A percentile compares a stretch with the other conserved stretches of the same genome.
These are phyloP conservation scores for Chrysogorgia sp. DNA, from an alignment of 92 coral and sea anemone species.

Conservation along the genomic window DNA sequence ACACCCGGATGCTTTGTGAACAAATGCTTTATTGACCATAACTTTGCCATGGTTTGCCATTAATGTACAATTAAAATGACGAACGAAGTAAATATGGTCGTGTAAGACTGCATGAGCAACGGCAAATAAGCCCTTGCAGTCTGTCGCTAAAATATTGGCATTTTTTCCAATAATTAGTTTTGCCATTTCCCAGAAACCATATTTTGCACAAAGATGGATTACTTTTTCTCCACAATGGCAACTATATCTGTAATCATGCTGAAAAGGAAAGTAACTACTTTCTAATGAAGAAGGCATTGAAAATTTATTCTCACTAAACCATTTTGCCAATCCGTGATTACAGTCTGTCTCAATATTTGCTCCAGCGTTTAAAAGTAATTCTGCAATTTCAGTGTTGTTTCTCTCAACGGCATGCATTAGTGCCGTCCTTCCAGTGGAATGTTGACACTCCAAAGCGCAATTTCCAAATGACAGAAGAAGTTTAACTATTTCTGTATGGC, in stretches of 20 bases:
- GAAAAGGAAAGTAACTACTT: background rate
- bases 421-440: constrained; percentile 63
- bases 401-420: constrained; percentile 65
- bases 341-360: constrained; percentile 56
- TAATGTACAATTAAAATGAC: background rate
- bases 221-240: constrained; percentile 67
- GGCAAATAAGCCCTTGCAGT: constrained; percentile 61
- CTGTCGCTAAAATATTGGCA: constrained; percentile 11
- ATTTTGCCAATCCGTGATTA: background rate
- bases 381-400: constrained; percentile 54
- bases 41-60: constrained; percentile 7
- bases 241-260: background rate
- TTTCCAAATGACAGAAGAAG: constrained; percentile 32
- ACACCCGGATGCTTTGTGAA: background rate
- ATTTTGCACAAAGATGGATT: constrained; percentile 59
- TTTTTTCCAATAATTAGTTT: constrained; percentile 21
- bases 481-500: constrained; percentile 46
- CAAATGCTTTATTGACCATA: constrained; percentile 1
- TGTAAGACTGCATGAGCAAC: constrained; percentile 65
- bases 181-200: constrained; percentile 48
- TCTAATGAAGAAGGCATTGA: background rate
- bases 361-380: constrained; percentile 37
- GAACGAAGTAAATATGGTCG: constrained; percentile 46
- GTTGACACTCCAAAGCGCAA: constrained; percentile 51
- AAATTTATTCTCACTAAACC: background rate